A percentile compares a stretch with the other conserved stretches of the same genome.
These are phyloP conservation scores for Orchestia grillus DNA, from an alignment of 1,140 invertebrate species.

Conservation along the genomic window DNA sequence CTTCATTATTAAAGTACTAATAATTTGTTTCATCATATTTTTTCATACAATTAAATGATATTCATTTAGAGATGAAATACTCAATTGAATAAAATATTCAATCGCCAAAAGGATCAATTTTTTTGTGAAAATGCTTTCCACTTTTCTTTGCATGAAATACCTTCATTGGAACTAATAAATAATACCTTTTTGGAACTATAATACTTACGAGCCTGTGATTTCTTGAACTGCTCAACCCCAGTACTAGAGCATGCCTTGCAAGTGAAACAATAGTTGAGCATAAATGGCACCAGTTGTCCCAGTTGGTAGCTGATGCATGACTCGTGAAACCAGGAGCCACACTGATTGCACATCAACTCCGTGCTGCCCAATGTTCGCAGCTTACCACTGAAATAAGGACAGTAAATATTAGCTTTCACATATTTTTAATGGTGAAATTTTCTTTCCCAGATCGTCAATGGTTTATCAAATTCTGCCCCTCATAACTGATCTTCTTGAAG, in stretches of 20 bases:
- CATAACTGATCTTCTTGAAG: too few species aligned
- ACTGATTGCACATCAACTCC: constrained; percentile 91
- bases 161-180: neutral
- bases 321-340: constrained; percentile 92
- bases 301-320: constrained; percentile 91
- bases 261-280: constrained; percentile 95
- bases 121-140: too few species aligned
- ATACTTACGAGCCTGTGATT: constrained; percentile 89
- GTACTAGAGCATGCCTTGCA: constrained; percentile 96
- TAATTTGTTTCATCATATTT: too few species aligned
- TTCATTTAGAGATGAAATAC: too few species aligned
- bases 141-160: too few species aligned
- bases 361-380: constrained; percentile 90
- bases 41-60: too few species aligned
- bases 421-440: constrained; percentile 42
- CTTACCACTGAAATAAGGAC: constrained; percentile 81
- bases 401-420: neutral
- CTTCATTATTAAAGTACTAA: too few species aligned
- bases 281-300: constrained; percentile 93
- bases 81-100: too few species aligned
- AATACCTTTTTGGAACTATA: neutral
- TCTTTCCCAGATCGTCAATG: neutral
- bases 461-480: neutral
- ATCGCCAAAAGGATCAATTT: too few species aligned
- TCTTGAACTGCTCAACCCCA: constrained; percentile 88